phyloP scores from a whole-genome alignment of 2,113 vertebrate species.

The Lepus americanus region DNA sequence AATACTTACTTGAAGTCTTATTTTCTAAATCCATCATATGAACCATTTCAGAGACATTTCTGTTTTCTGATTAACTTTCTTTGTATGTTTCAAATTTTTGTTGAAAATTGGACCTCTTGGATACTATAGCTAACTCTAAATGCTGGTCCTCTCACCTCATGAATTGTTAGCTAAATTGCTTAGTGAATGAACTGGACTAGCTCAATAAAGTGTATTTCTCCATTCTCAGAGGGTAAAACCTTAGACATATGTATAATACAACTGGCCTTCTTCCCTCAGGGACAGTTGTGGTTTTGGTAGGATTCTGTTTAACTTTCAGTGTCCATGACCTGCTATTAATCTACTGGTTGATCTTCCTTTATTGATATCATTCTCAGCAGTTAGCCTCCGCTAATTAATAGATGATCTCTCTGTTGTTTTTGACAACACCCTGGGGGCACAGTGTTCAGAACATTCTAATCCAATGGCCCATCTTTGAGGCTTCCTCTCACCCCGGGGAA shows the following conservation, averaged over 20 bases:
- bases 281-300: neutral
- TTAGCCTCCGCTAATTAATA: neutral
- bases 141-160: neutral
- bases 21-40: neutral
- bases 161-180: neutral
- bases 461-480: neutral
- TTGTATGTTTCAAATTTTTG: neutral
- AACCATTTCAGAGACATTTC: neutral
- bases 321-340: no score
- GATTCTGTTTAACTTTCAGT: neutral
- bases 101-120: neutral
- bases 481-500: neutral
- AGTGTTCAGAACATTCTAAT: no score
- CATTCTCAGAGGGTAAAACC: neutral
- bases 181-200: neutral
- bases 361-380: no score
- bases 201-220: neutral
- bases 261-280: neutral
- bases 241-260: neutral
- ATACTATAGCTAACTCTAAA: neutral
- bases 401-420: no score
- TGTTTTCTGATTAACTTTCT: neutral
- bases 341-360: no score
- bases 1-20: neutral
- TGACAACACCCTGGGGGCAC: no score